phyloP scores from a whole-genome alignment of 2,888 invertebrate genomes.

The Mechanitis messenoides region DNA sequence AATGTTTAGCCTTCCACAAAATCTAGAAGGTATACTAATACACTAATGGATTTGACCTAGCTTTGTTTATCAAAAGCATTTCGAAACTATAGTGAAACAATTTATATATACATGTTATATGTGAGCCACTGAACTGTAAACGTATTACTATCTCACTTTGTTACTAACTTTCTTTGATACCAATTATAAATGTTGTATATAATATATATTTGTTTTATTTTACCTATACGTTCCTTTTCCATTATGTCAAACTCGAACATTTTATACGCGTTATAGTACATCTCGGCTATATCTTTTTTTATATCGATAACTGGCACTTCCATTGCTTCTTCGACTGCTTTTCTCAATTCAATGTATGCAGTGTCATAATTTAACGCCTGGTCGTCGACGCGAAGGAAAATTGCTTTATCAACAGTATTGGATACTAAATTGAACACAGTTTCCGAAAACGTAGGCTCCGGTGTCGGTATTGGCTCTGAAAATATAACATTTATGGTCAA shows the following conservation, averaged over 20 bases:
- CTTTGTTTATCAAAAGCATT: too few species aligned
- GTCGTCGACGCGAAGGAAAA: conserved; percentile 50
- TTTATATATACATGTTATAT: too few species aligned
- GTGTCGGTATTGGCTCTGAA: conserved; percentile 53
- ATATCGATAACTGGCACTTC: conserved; percentile 61
- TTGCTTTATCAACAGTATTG: conserved; percentile 59
- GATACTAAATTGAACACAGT: conserved; percentile 45
- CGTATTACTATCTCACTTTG: too few species aligned
- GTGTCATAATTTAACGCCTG: conserved; percentile 50
- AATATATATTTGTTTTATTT: conserved; percentile 3
- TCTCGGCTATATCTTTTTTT: conserved; percentile 48
- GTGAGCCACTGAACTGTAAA: too few species aligned
- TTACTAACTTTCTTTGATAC: too few species aligned
- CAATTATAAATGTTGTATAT: not conserved
- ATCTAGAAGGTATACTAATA: too few species aligned
- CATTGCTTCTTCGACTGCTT: conserved; percentile 62
- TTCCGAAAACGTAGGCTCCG: conserved; percentile 54
- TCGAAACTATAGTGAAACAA: too few species aligned
- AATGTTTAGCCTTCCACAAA: too few species aligned
- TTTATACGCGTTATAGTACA: conserved; percentile 48
- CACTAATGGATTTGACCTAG: too few species aligned
- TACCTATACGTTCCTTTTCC: conserved; percentile 57
- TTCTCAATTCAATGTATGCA: conserved; percentile 56
- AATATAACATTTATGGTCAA: too few species aligned
- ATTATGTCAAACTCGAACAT: conserved; percentile 52